These are phyloP conservation scores for Microtus richardsoni DNA, from an alignment of 2,113 vertebrate species.

Conservation along the genomic window DNA sequence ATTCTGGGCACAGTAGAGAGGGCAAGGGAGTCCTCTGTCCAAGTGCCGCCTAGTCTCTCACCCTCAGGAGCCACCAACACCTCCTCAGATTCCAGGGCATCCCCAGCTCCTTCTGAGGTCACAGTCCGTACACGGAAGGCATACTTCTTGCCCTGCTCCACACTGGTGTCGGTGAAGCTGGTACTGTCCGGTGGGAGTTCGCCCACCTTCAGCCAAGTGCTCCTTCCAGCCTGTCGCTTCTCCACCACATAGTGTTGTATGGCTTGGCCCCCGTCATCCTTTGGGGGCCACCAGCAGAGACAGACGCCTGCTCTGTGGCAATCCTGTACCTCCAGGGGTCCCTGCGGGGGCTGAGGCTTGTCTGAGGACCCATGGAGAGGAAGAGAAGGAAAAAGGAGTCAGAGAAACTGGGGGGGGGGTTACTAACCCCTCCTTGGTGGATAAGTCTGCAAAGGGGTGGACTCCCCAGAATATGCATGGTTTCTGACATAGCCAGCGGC, in stretches of 20 bases:
- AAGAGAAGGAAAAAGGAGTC: conserved; percentile 5
- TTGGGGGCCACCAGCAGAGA: conserved; percentile 90
- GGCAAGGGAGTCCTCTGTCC: rapidly evolving
- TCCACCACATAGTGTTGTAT: conserved; percentile 90
- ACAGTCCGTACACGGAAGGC: conserved; percentile 90
- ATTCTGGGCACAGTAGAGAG: not conserved
- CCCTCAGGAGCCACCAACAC: conserved; percentile 90
- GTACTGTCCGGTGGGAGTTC: conserved; percentile 83
- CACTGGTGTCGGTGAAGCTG: conserved; percentile 87
- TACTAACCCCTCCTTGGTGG: not conserved
- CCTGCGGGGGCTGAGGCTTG: conserved; percentile 89
- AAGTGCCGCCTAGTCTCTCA: conserved; percentile 72
- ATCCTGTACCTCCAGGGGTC: conserved; percentile 89
- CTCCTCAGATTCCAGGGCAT: conserved; percentile 89
- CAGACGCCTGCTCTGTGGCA: conserved; percentile 82
- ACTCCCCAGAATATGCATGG: not conserved
- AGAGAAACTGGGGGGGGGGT: not conserved
- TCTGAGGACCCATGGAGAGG: conserved; percentile 76
- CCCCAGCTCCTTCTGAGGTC: conserved; percentile 88
- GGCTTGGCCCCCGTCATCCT: conserved; percentile 89
- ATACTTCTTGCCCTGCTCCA: conserved; percentile 90
- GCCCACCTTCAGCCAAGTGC: conserved; percentile 89
- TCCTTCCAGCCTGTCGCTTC: conserved; percentile 86
- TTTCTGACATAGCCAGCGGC: not conserved
- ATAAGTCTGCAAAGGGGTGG: not conserved